Evolutionary conservation across 1,140 invertebrate species (phyloP), one percentile per base, ranked within the genome.

Genomic region (Brachionus rubens): DNA sequence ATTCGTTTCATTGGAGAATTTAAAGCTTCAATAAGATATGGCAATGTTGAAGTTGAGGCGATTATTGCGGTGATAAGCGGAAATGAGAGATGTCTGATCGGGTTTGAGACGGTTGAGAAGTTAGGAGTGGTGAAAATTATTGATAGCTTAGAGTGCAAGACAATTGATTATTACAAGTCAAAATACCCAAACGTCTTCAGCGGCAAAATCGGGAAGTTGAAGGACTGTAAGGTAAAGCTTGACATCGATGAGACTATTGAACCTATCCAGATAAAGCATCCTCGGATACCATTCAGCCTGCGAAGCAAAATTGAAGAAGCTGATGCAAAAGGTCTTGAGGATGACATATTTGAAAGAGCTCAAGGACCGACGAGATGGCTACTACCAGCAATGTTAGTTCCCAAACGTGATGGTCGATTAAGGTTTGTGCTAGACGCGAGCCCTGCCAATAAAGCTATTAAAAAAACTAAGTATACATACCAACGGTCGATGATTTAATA

Each of bases 401-500:
- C 30, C 26, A 77, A 76, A 36, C 9, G 19, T 14, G 48, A 77
- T 43, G 76, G 46, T 28, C 43, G 40, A 48, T 19, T 76, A 14
- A 50, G 72, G 24, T 59, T 78, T 52, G 47, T 59, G 14, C 16
- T 76, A 2, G 77, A 78, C 30, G 28, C 75, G 4, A 76, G 68
- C 21, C 54, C 56, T 33, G 41, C 54, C 4, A 78, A 78, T 46
- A 41, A 76, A 46, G 50, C 40, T 40, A 68, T 76, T 16, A 33
- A 67, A 41, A 24, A 30, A 28, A 68, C 75, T 14, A 76, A 54
- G 43, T 46, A 46, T 36, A 36, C 43, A n/a, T 70, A 46, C 77
- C 77, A 52, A 68, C 59, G 12, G 21, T 78, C 16, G 77, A 80
- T 6, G 77, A 79, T 12, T 76, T 77, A 3, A 46, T 77, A n/a